phyloP scores from a whole-genome alignment of 2,797 vertebrate genomes.

The Prunella strophiata region DNA sequence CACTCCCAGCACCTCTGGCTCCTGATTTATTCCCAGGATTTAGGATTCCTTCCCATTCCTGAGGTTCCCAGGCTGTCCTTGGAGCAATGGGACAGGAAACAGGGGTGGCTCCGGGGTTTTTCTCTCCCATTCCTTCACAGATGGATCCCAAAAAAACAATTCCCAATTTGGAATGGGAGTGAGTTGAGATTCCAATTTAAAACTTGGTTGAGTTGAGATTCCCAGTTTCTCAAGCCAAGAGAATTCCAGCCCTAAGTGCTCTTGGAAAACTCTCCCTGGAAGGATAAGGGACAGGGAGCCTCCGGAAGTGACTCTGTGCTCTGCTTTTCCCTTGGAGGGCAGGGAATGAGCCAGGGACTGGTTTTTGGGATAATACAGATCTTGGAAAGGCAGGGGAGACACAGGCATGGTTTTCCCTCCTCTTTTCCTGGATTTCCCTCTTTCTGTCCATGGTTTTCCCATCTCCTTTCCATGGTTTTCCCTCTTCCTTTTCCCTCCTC shows the following conservation, averaged over 20 bases:
- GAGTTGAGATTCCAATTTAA: not conserved
- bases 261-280: not conserved
- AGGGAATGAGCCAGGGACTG: not conserved
- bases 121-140: not conserved
- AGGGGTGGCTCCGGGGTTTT: not conserved
- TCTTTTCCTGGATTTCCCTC: not conserved
- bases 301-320: not conserved
- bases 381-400: not conserved
- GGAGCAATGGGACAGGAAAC: not conserved
- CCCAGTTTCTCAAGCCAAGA: not conserved
- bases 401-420: not conserved
- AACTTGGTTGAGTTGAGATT: not conserved
- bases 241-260: not conserved
- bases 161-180: not conserved
- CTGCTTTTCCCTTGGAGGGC: not conserved
- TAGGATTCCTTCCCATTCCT: not conserved
- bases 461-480: not conserved
- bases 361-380: not conserved
- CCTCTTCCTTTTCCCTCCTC: not conserved
- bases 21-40: not conserved
- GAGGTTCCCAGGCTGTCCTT: not conserved
- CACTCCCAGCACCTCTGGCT: accelerated
- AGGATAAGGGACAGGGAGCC: not conserved
- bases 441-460: not conserved
- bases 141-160: not conserved